A percentile compares a stretch with the other conserved stretches of the same genome.
These are phyloP conservation scores for Tor tambroides DNA, from an alignment of 2,113 vertebrate genomes.

Conservation along the genomic window DNA sequence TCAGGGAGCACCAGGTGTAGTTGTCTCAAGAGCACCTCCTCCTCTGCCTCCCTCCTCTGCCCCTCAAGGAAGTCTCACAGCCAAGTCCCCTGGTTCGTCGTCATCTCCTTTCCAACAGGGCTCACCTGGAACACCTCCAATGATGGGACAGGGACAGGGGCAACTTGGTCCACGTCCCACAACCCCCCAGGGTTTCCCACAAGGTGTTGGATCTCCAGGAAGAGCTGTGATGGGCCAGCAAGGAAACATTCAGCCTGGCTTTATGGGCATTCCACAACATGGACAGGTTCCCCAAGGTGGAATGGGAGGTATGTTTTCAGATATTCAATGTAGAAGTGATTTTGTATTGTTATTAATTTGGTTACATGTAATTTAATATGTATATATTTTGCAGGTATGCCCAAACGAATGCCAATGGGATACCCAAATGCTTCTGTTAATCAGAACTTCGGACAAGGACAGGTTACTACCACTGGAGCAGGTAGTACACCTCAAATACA, in stretches of 20 bases:
- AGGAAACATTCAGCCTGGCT: slow-evolving; percentile 89
- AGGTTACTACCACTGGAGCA: slow-evolving; percentile 83
- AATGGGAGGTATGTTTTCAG: slow-evolving; percentile 80
- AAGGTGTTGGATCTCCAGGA: slow-evolving; percentile 91
- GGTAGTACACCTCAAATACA: slow-evolving; percentile 85
- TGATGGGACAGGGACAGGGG: slow-evolving; percentile 89
- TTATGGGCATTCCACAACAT: slow-evolving; percentile 96
- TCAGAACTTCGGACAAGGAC: slow-evolving; percentile 90
- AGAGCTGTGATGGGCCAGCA: slow-evolving; percentile 89
- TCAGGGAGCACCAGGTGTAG: slow-evolving; percentile 81
- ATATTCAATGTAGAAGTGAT: not conserved
- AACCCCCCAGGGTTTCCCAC: slow-evolving; percentile 93
- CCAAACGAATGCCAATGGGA: slow-evolving; percentile 88
- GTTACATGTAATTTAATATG: not conserved
- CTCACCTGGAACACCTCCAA: slow-evolving; percentile 96
- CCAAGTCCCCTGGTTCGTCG: slow-evolving; percentile 96
- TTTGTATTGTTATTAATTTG: not conserved
- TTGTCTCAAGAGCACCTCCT: slow-evolving; percentile 83
- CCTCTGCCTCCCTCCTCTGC: slow-evolving; percentile 82
- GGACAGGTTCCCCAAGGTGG: slow-evolving; percentile 89
- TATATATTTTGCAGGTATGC: slow-evolving; percentile 79
- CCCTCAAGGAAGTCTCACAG: slow-evolving; percentile 90
- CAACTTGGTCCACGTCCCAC: slow-evolving; percentile 89
- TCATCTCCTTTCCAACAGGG: slow-evolving; percentile 98
- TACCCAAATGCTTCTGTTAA: slow-evolving; percentile 85